A percentile compares a stretch with the other conserved stretches of the same genome.
phyloP scores from a whole-genome alignment of 2,888 invertebrate genomes.

The Harpalus rubripes region DNA sequence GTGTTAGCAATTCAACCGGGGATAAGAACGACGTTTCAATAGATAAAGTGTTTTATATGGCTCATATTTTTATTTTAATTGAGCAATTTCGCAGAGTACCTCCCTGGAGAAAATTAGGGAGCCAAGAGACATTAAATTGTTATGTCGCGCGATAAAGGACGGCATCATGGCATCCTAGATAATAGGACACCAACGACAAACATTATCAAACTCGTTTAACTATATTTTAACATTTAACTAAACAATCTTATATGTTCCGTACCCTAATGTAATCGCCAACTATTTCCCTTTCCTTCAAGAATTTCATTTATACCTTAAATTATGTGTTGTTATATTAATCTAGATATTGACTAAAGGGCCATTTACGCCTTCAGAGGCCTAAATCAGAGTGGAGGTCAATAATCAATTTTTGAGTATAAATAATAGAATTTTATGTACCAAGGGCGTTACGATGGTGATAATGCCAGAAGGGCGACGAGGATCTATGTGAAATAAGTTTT shows the following conservation, averaged over 20 bases:
- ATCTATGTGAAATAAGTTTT: no score
- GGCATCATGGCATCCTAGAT: not conserved
- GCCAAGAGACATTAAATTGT: constrained; percentile 26
- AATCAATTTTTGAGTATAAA: no score
- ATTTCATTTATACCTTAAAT: not conserved
- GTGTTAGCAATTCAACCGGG: no score
- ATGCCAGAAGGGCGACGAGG: no score
- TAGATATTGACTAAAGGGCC: no score
- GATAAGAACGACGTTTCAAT: no score
- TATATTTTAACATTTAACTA: constrained; percentile 24
- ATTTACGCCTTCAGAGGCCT: no score
- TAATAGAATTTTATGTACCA: no score
- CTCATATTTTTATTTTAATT: not conserved
- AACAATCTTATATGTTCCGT: constrained; percentile 14
- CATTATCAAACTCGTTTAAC: constrained; percentile 38
- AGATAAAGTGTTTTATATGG: no score
- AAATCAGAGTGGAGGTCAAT: no score
- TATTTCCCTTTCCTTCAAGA: not conserved
- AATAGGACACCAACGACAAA: constrained; percentile 33
- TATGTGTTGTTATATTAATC: not conserved
- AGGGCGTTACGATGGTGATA: no score
- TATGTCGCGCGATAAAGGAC: constrained; percentile 22
- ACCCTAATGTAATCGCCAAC: constrained; percentile 2
- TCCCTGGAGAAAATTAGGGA: not conserved
- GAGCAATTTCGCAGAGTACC: not conserved